These are phyloP conservation scores for Pelvicachromis taeniatus DNA, from an alignment of 2,113 vertebrate species.

Conservation along the genomic window DNA sequence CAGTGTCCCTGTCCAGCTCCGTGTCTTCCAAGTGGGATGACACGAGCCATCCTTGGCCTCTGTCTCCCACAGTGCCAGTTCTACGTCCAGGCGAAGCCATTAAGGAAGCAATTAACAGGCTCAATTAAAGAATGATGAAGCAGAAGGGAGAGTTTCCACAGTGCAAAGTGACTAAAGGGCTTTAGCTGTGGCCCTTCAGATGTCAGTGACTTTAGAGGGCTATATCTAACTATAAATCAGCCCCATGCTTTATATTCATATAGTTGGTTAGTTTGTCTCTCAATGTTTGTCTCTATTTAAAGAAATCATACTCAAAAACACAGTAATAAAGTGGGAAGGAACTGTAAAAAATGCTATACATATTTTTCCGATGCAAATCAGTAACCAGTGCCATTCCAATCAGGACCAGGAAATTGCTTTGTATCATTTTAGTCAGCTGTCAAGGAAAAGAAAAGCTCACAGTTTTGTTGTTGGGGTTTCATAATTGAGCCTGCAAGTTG, in stretches of 20 bases:
- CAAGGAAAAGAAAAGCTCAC: not conserved
- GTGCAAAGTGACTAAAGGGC: constrained; percentile 21
- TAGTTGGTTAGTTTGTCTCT: not conserved
- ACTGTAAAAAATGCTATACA: constrained; percentile 1
- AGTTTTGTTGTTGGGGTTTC: constrained; percentile 38
- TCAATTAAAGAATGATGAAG: constrained; percentile 59
- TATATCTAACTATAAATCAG: not conserved
- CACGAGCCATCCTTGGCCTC: constrained; percentile 48
- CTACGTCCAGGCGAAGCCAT: constrained; percentile 32
- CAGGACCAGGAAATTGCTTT: constrained; percentile 17
- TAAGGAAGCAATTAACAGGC: constrained; percentile 55
- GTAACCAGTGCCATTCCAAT: not conserved
- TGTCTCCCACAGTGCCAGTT: constrained; percentile 31
- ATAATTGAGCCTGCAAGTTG: constrained; percentile 18
- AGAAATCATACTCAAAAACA: not conserved
- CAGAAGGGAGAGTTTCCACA: constrained; percentile 31
- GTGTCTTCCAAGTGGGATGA: constrained; percentile 37
- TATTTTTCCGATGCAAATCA: constrained; percentile 21
- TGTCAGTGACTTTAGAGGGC: not conserved
- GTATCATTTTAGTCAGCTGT: constrained; percentile 25
- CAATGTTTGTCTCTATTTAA: not conserved
- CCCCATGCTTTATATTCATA: not conserved
- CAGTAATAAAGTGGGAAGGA: not conserved
- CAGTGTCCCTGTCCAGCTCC: constrained; percentile 16
- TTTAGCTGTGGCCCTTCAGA: not conserved